Conservation (phyloP, 2,888 invertebrate genomes). For the Himalopsyche japonica region DNA sequence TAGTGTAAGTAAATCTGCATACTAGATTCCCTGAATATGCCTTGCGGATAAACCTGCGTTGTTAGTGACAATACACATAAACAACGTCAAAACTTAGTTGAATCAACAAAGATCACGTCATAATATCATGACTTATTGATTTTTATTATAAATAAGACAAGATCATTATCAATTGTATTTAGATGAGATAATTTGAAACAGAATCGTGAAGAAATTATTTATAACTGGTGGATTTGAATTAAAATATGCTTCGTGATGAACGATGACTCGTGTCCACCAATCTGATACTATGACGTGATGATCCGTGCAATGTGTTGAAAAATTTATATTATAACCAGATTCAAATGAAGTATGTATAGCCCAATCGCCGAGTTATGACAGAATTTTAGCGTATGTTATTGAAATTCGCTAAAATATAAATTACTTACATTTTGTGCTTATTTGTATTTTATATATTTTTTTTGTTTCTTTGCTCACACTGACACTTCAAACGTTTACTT, state of each 20-base stretch:
- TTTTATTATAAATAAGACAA: not conserved
- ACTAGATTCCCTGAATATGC: too few species aligned
- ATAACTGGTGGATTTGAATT: not conserved
- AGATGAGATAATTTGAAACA: not conserved
- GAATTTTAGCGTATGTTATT: not conserved
- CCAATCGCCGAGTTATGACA: not conserved
- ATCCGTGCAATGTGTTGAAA: not conserved
- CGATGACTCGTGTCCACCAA: not conserved
- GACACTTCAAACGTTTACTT: too few species aligned
- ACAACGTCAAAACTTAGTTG: too few species aligned
- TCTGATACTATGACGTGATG: not conserved
- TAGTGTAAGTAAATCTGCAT: too few species aligned
- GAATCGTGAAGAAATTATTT: not conserved
- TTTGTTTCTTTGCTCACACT: too few species aligned
- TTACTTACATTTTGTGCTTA: too few species aligned
- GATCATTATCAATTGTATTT: not conserved
- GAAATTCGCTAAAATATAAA: too few species aligned
- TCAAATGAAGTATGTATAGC: not conserved
- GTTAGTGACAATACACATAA: too few species aligned
- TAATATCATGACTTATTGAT: too few species aligned
- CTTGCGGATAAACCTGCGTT: too few species aligned
- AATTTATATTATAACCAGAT: not conserved
- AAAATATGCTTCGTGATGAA: not conserved
- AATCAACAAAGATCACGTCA: too few species aligned
- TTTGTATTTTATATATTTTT: too few species aligned